phyloP scores from a whole-genome alignment of 2,113 vertebrate species.

The Cygnus buccinator region DNA sequence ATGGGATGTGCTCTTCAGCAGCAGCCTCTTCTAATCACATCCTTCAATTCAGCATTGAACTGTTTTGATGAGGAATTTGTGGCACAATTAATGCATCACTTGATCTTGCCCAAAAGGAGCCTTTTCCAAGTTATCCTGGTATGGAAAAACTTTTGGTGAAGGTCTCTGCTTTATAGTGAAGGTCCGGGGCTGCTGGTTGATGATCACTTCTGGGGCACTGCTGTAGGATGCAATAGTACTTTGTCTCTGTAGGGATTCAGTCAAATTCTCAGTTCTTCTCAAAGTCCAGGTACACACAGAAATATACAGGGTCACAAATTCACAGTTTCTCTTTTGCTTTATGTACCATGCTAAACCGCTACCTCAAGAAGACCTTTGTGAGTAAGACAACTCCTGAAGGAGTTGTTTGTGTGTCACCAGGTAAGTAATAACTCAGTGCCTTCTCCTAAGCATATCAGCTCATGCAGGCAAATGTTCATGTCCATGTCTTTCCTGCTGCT shows the following conservation, averaged over 20 bases:
- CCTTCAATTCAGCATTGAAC: no score
- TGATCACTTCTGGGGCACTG: neutral
- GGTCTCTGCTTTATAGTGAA: neutral
- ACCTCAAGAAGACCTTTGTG: neutral
- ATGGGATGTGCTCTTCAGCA: neutral
- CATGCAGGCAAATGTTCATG: neutral
- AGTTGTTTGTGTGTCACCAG: neutral
- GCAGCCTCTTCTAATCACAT: neutral
- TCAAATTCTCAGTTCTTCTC: neutral
- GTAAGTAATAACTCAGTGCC: rapidly evolving
- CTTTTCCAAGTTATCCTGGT: neutral
- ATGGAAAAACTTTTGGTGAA: neutral
- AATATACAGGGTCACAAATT: neutral
- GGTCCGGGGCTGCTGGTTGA: neutral
- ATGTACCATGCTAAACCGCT: neutral
- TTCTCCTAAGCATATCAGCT: neutral
- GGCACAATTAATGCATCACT: neutral
- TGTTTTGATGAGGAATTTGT: neutral
- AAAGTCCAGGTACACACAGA: neutral
- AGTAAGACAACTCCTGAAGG: neutral
- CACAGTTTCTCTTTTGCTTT: neutral
- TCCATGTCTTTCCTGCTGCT: neutral
- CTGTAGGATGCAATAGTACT: neutral
- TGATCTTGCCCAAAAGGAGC: neutral
- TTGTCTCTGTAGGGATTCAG: neutral